These are phyloP conservation scores for Epinotia bilunana DNA, from an alignment of 2,888 invertebrate genomes.

Conservation along the genomic window DNA sequence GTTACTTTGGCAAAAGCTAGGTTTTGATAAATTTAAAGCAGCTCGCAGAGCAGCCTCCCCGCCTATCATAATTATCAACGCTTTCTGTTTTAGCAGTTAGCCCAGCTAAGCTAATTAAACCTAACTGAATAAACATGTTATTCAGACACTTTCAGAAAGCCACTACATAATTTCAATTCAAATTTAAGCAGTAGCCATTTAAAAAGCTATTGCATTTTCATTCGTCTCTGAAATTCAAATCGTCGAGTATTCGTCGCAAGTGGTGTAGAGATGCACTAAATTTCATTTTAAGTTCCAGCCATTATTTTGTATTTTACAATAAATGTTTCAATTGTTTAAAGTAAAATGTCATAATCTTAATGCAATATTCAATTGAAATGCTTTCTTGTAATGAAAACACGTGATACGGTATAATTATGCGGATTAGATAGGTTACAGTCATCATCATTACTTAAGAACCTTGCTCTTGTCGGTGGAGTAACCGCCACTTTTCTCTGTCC, in stretches of 20 bases:
- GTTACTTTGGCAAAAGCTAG: no score
- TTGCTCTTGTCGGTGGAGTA: no score
- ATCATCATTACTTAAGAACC: no score
- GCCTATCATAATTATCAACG: no score
- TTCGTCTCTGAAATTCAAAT: slow-evolving; percentile 43
- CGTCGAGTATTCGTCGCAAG: slow-evolving; percentile 25
- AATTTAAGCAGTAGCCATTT: slow-evolving; percentile 30
- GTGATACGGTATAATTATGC: no score
- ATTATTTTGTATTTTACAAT: not conserved
- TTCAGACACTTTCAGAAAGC: slow-evolving; percentile 5
- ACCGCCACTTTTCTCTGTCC: no score
- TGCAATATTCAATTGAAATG: no score
- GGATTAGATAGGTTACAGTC: no score
- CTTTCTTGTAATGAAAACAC: no score
- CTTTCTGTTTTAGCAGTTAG: not conserved
- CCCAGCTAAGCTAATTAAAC: slow-evolving; percentile 14
- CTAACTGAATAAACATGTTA: slow-evolving; percentile 9
- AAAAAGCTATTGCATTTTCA: slow-evolving; percentile 34
- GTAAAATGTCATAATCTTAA: no score
- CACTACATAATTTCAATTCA: slow-evolving; percentile 24
- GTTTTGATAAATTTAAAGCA: no score
- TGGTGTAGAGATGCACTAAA: slow-evolving; percentile 16
- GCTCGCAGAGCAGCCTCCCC: no score
- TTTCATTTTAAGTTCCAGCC: slow-evolving; percentile 1
- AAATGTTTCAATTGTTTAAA: not conserved